These are phyloP conservation scores for Onychomys leucogaster DNA, from an alignment of 2,797 vertebrate species.

Conservation along the genomic window DNA sequence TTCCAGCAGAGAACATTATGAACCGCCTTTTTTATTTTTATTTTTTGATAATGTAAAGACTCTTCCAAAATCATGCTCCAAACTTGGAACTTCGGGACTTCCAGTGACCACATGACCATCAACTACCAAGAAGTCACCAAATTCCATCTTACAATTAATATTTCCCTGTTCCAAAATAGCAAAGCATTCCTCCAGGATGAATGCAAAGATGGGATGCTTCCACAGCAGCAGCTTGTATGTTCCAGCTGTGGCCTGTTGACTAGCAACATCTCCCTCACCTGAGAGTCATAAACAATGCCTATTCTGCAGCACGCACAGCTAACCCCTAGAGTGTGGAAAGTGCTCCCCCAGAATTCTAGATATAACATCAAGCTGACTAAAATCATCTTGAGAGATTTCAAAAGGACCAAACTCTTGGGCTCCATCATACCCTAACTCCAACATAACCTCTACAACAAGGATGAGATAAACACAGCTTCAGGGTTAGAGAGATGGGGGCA, in stretches of 20 bases:
- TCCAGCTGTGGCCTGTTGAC: not conserved
- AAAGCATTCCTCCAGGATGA: not conserved
- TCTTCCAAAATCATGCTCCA: not conserved
- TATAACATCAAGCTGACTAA: not conserved
- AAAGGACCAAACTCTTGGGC: not conserved
- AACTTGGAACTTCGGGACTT: conserved; percentile 20
- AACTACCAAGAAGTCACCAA: not conserved
- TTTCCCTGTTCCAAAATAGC: not conserved
- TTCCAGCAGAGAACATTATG: not conserved
- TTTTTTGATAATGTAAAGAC: not conserved
- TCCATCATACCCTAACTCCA: not conserved
- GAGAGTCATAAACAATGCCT: not conserved
- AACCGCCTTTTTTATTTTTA: not conserved
- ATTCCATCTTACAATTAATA: not conserved
- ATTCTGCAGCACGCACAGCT: not conserved
- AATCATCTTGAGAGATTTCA: not conserved
- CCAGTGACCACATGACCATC: not conserved
- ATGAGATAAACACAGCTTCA: not conserved
- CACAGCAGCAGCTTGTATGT: not conserved
- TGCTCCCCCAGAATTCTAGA: not conserved
- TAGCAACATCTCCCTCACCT: not conserved
- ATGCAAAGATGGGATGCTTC: not conserved
- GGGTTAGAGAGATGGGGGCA: not conserved
- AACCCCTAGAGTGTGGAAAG: not conserved
- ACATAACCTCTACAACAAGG: not conserved